Conservation (phyloP, 2,797 vertebrate species). For the Iguana delicatissima region DNA sequence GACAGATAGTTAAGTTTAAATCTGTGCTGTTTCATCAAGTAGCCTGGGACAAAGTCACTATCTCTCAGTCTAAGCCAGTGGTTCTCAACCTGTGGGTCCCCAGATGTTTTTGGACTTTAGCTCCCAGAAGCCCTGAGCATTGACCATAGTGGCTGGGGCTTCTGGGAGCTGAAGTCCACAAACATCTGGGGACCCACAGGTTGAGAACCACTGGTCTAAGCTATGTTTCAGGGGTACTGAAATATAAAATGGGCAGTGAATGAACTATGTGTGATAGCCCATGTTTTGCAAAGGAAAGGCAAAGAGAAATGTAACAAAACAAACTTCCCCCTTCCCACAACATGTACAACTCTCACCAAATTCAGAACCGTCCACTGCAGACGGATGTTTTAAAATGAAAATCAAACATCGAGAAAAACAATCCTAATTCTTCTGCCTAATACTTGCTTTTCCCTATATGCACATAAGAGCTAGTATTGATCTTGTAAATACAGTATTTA, state of each 20-base stretch:
- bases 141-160: too few relatives aligned
- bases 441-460: conserved; percentile 10
- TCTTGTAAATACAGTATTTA: neutral
- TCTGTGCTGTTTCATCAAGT: neutral
- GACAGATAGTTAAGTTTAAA: neutral
- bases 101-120: too few relatives aligned
- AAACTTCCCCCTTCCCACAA: neutral
- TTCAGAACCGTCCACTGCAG: neutral
- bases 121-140: too few relatives aligned
- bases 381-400: neutral
- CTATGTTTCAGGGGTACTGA: neutral
- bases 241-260: neutral
- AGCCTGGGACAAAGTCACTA: neutral
- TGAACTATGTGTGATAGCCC: neutral
- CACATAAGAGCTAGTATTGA: neutral
- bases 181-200: too few relatives aligned
- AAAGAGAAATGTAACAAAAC: neutral
- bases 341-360: neutral
- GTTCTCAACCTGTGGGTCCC: too few relatives aligned
- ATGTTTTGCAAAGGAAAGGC: neutral
- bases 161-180: too few relatives aligned
- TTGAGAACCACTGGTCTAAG: too few relatives aligned
- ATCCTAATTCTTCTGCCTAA: neutral
- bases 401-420: neutral
- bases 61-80: neutral